Conservation (phyloP, 2,113 vertebrate species). For the Proteles cristata region DNA sequence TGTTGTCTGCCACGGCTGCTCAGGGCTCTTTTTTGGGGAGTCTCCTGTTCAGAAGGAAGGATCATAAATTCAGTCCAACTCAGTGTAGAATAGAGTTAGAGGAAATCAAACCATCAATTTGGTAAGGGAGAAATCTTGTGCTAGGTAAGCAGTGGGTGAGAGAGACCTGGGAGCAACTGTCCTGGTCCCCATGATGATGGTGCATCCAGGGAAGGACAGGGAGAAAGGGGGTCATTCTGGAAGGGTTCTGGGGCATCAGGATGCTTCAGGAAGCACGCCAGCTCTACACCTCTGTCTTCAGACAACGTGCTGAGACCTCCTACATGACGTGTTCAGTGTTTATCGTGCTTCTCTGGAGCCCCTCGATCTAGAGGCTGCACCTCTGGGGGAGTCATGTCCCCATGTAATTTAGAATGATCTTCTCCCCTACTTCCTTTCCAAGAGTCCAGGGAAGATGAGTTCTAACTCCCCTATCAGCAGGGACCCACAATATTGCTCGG, state of each 20-base stretch:
- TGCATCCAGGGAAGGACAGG: slow-evolving; percentile 74
- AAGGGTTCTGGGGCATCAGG: neutral
- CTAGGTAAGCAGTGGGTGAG: slow-evolving; percentile 42
- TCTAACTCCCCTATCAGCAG: neutral
- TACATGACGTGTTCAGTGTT: neutral
- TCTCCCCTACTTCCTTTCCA: neutral
- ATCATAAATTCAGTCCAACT: slow-evolving; percentile 3
- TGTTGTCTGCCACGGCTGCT: neutral
- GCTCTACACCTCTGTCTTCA: neutral
- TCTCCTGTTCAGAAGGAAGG: slow-evolving; percentile 49
- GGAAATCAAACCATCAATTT: slow-evolving; percentile 72
- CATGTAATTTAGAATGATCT: neutral
- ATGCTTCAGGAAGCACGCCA: neutral
- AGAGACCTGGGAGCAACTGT: slow-evolving; percentile 63
- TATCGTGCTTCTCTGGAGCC: neutral
- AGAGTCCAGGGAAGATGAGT: neutral
- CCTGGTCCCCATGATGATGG: slow-evolving; percentile 74
- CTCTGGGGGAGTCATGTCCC: neutral
- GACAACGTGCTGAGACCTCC: neutral
- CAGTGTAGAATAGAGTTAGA: neutral
- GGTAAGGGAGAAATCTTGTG: slow-evolving; percentile 63
- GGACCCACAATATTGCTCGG: neutral
- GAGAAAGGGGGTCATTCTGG: slow-evolving; percentile 58
- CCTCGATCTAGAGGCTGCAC: neutral
- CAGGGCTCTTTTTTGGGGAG: slow-evolving; percentile 58